phyloP scores from a whole-genome alignment of 1,140 invertebrate species.

The Helicorthomorpha holstii region DNA sequence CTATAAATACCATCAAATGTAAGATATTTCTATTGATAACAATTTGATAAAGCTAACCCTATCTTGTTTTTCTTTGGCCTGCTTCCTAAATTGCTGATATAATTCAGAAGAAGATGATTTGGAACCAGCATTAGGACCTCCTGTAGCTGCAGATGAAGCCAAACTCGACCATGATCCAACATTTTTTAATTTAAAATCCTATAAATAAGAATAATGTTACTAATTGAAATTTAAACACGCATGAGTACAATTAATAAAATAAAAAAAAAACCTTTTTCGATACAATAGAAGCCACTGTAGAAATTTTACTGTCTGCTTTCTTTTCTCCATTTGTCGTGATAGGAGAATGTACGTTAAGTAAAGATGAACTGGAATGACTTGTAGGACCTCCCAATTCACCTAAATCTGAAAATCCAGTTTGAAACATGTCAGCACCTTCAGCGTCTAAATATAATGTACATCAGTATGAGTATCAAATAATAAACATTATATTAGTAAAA shows the following conservation, averaged over 20 bases:
- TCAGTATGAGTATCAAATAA: no score
- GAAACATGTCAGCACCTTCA: no score
- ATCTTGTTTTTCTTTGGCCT: constrained; percentile 86
- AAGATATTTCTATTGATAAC: background rate
- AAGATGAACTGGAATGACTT: no score
- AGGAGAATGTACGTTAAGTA: no score
- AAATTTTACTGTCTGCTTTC: constrained; percentile 11
- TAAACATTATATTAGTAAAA: no score
- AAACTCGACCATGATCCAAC: constrained; percentile 82
- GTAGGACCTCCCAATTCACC: no score
- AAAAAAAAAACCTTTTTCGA: constrained; percentile 15
- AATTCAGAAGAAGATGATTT: constrained; percentile 28
- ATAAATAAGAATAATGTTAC: background rate
- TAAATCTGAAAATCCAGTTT: no score
- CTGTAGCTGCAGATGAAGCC: constrained; percentile 39
- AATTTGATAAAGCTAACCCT: constrained; percentile 32
- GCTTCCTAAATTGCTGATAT: constrained; percentile 76
- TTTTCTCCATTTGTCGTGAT: constrained; percentile 11
- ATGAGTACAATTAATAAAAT: no score
- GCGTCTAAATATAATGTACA: no score
- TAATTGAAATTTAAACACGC: constrained; percentile 1
- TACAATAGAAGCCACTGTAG: constrained; percentile 4
- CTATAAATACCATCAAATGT: constrained; percentile 15
- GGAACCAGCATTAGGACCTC: constrained; percentile 6
- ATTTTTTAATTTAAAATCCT: constrained; percentile 42